A percentile compares a stretch with the other conserved stretches of the same genome.
These are phyloP conservation scores for Xestia rhomboidea DNA, from an alignment of 2,888 invertebrate genomes.

Conservation along the genomic window DNA sequence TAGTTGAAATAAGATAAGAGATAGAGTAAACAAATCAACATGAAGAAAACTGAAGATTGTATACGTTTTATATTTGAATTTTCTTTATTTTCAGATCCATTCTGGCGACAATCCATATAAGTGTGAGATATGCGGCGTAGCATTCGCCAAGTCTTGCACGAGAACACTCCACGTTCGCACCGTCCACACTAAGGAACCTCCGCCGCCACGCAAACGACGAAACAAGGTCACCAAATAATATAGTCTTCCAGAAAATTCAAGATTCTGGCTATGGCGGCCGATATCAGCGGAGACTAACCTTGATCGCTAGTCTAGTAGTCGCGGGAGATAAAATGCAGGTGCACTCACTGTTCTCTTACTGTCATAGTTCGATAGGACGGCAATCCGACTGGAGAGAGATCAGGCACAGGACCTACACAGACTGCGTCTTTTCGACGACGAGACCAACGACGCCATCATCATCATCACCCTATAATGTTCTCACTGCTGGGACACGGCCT, in stretches of 20 bases:
- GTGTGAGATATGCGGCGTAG: slow-evolving; percentile 83
- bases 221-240: slow-evolving; percentile 33
- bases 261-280: background rate
- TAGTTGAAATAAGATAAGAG: background rate
- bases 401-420: background rate
- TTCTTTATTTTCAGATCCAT: slow-evolving; percentile 42
- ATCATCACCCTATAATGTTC: too few species aligned
- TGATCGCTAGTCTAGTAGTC: too few species aligned
- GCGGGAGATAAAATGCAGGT: background rate
- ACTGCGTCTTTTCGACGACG: background rate
- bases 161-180: slow-evolving; percentile 79
- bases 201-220: slow-evolving; percentile 47
- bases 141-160: slow-evolving; percentile 83
- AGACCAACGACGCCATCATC: background rate
- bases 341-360: background rate
- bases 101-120: slow-evolving; percentile 80
- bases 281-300: background rate
- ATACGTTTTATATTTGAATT: too few species aligned
- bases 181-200: slow-evolving; percentile 48
- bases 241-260: background rate
- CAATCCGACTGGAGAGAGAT: background rate
- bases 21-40: background rate
- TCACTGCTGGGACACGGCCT: too few species aligned
- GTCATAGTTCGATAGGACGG: background rate
- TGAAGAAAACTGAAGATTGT: too few species aligned